Evolutionary conservation across 1,140 invertebrate genomes (phyloP), one percentile per base, ranked within the genome.

Genomic region (Drosophila albomicans): DNA sequence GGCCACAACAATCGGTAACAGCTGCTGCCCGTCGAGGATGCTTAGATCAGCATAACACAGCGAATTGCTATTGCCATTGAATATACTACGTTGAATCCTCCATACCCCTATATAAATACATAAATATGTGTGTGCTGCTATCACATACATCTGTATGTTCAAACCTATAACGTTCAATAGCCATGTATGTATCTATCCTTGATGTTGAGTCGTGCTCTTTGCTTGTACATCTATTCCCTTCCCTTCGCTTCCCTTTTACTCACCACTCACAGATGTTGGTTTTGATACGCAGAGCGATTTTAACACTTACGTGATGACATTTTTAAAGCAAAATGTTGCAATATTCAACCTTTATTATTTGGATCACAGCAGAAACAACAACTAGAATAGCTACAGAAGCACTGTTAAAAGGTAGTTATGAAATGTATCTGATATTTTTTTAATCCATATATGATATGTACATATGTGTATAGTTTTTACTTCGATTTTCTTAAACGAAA

Each of bases 211-310:
- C 13, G 6, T 56, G 52, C 52, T 56, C 52, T 43, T 45, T 38
- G 35, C 16, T 32, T 35, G 20, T 25, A 25, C 3, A 25, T 25
- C 46, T 52, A 4, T 30, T 16, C 11, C 49, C 32, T 25, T 45
- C 41, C 13, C 15, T 13, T 11, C 45, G 4, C 51, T 11, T 35
- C 10, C 15, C 25, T 45, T 38, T 32, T 25, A 32, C 61, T 57
- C 16, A 20, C 35, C 35, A 52, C 56, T 72, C 49, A 48, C 84
- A 88, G 84, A 72, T 85, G 81, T 54, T 52, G 46, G 69, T 61
- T 74, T 79, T 84, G 85, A 89, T 69, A 87, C 75, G 77, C 80
- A 89, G 80, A 87, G 84, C 80, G 85, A 87, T 87, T 89, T 87
- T 84, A 88, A 84, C 84, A 89, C 85, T 87, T 87, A 67, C 71